Evolutionary conservation across 2,797 vertebrate genomes (phyloP), one percentile per base, ranked within the genome.

Genomic region (Echeneis naucrates): DNA sequence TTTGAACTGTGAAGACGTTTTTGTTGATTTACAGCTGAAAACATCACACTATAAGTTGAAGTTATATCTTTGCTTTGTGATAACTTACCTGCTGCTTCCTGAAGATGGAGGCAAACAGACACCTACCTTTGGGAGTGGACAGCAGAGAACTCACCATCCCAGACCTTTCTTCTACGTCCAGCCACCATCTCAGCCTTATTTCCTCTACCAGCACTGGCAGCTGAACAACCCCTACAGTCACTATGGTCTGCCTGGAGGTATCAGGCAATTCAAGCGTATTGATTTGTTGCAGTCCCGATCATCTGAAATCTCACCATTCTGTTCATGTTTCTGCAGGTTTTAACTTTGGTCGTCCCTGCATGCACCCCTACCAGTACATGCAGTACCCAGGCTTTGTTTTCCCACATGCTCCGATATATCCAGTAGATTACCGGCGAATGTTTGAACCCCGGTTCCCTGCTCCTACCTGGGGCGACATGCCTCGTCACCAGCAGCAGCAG

Each of bases 151-250:
- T 58, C 89, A 69, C 1, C 92, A 93, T 45, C 59, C 90, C 42
- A 91, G 93, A 66, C 94, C 94, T 0, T 95, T 95, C 64, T 95
- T 95, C 89, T 95, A 94, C 16, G 93, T 95, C 30, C 94, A 95
- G 72, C 94, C 94, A 3, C 91, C 93, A 0, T 88, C 92, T 72
- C 94, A 95, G 16, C 94, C 92, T 2, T 94, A 90, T 42, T 93
- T 88, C 66, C 70, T 91, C 3, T 92, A 93, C 77, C 93, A 91
- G 48, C 93, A 87, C 1, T 94, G 93, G 94, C 93, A 93, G 64
- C 64, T 93, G 82, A 92, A 88, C 86, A 88, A 88, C 54, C 93
- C 92, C 0, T 95, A 92, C 75, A 65, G 42, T 21, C 91, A 89
- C 7, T 94, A 89, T 13, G 91, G 87, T 19, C 40, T 93, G 12